Evolutionary conservation across 2,888 invertebrate genomes (phyloP).

Genomic region (Melinaea marsaeus): DNA sequence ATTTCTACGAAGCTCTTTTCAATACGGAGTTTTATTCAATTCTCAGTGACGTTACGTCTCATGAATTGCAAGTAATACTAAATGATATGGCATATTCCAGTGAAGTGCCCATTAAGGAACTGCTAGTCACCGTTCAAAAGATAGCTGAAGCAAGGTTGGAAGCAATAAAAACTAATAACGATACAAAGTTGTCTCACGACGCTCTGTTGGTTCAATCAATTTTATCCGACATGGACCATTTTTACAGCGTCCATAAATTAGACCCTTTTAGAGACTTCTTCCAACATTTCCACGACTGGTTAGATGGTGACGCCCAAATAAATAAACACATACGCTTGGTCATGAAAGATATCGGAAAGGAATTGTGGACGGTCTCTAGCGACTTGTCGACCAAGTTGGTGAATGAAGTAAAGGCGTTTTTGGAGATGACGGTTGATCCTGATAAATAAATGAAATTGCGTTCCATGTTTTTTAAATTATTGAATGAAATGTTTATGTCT

Average conservation of each 20-base stretch:
- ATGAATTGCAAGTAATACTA: conserved; percentile 52
- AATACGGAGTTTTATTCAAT: conserved; percentile 45
- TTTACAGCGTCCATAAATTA: conserved; percentile 42
- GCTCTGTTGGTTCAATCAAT: conserved; percentile 49
- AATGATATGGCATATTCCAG: conserved; percentile 55
- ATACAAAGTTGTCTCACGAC: conserved; percentile 41
- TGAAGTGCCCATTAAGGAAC: conserved; percentile 44
- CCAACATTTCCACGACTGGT: conserved; percentile 39
- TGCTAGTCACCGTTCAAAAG: conserved; percentile 44
- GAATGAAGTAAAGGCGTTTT: conserved; percentile 53
- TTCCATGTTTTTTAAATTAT: neutral
- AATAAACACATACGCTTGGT: conserved; percentile 36
- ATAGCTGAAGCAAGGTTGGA: conserved; percentile 44
- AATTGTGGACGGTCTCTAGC: conserved; percentile 35
- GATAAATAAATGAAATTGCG: conserved; percentile 30
- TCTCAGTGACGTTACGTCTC: conserved; percentile 43
- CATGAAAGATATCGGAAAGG: conserved; percentile 40
- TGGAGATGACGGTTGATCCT: conserved; percentile 53
- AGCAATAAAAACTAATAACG: conserved; percentile 29
- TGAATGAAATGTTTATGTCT: no score
- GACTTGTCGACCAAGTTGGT: conserved; percentile 47
- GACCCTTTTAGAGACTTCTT: conserved; percentile 49
- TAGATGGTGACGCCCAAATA: conserved; percentile 34
- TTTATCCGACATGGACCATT: conserved; percentile 59
- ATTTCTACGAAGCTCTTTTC: conserved; percentile 37